Percentiles rank a stretch among this genome's conserved stretches.
phyloP scores from a whole-genome alignment of 2,888 invertebrate genomes.

The Trisateles emortualis region DNA sequence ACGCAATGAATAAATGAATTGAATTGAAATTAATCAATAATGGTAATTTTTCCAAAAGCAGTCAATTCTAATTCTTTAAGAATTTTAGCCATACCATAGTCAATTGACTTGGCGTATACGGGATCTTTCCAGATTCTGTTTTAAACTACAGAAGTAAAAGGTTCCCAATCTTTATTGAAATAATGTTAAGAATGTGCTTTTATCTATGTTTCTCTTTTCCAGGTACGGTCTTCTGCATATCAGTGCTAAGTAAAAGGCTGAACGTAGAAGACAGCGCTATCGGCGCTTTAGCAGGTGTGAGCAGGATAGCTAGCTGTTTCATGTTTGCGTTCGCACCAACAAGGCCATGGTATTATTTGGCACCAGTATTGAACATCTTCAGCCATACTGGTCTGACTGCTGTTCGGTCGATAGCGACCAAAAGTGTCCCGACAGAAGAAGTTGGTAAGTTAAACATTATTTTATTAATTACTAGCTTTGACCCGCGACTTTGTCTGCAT shows the following conservation, averaged over 20 bases:
- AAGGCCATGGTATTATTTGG: slow-evolving; percentile 80
- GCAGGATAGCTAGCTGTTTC: slow-evolving; percentile 84
- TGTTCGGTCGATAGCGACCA: slow-evolving; percentile 85
- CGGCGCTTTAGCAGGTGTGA: slow-evolving; percentile 79
- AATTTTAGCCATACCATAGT: too few species aligned
- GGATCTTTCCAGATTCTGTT: too few species aligned
- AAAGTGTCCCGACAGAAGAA: slow-evolving; percentile 85
- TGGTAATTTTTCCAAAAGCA: too few species aligned
- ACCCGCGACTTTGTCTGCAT: too few species aligned
- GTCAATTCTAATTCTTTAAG: too few species aligned
- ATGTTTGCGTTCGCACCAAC: slow-evolving; percentile 82
- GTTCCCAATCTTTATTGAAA: too few species aligned
- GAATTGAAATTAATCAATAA: too few species aligned
- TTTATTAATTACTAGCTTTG: too few species aligned
- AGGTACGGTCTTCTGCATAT: slow-evolving; percentile 83
- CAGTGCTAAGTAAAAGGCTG: slow-evolving; percentile 73
- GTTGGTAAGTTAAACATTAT: slow-evolving; percentile 68
- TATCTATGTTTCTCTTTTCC: background rate
- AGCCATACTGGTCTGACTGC: slow-evolving; percentile 86
- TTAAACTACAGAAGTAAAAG: too few species aligned
- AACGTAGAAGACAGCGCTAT: slow-evolving; percentile 81
- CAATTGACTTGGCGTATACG: too few species aligned
- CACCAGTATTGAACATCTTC: slow-evolving; percentile 82
- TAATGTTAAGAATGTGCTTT: background rate
- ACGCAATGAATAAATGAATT: too few species aligned